Base-by-base conservation (phyloP, 2,888 invertebrate genomes). In the Diadromus collaris region DNA sequence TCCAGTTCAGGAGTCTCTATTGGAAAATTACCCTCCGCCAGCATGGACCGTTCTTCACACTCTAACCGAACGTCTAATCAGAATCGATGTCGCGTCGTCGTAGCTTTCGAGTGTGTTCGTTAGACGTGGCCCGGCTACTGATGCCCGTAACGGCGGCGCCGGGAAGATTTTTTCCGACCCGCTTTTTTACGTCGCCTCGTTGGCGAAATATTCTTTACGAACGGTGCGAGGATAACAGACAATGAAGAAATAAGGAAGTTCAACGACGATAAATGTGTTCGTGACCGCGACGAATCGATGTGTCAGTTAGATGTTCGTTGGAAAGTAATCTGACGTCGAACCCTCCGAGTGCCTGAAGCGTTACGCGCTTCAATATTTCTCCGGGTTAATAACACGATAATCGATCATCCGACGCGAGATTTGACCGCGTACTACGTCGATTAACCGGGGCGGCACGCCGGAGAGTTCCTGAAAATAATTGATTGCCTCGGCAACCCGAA, bases 111-210 rank as follows among this genome's bases (percentile, higher is more conserved):
- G 27, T 54, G 27, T 54, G 19, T 48, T 38, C 24, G n/a, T 27
- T 16, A 63, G 61, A 71, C 71, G 71, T 63, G 71, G 61, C 34
- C n/a, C 13, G 71, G 41, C 54, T 71, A 71, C 71, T 6, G 71
- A 61, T 71, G 51, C 27, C 27, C 7, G 63, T n/a, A 6, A 32
- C 21, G n/a, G 10, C 6, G n/a, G 19, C 29, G 58, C 5, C 27
- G 44, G 16, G 2, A 44, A 56, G 19, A 6, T 44, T 2, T 24
- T 63, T 63, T 10, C 38, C 27, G 2, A 38, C 13, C 13, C 38
- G 24, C 54, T 6, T 27, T n/a, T 16, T 27, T 54, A 38, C 13
- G 54, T 29, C 24, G 51, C 21, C 24, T 16, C 5, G 16, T 6
- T 63, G 6, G 44, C 34, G 44, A 67, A 67, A 54, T 34, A 24